A percentile compares a stretch with the other conserved stretches of the same genome.
Evolutionary conservation across 2,888 invertebrate genomes (phyloP).

Genomic region (Bombyx huttoni): DNA sequence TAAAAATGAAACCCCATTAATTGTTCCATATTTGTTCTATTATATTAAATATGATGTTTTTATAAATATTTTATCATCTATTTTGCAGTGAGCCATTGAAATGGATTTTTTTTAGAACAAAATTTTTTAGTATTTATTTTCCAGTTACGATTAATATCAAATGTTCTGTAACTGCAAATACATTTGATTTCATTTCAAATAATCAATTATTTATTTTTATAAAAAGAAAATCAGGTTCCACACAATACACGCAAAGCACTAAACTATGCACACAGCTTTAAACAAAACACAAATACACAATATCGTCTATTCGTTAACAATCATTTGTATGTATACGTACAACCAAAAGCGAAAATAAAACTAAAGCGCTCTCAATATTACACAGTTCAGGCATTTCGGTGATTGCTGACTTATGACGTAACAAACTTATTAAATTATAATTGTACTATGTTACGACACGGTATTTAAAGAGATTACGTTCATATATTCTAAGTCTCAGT

Average conservation of each 20-base stretch:
- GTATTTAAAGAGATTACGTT: not conserved
- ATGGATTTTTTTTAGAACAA: too few species aligned
- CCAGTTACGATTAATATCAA: too few species aligned
- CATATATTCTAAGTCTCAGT: too few species aligned
- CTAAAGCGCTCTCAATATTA: not conserved
- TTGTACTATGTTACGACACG: not conserved
- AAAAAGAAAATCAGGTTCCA: slow-evolving; percentile 5
- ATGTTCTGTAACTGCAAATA: too few species aligned
- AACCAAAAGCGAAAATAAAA: not conserved
- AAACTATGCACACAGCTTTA: slow-evolving; percentile 56
- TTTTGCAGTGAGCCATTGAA: too few species aligned
- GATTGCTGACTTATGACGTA: not conserved
- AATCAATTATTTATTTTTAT: too few species aligned
- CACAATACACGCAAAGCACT: slow-evolving; percentile 28
- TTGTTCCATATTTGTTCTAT: too few species aligned
- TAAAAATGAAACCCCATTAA: too few species aligned
- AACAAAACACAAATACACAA: slow-evolving; percentile 10
- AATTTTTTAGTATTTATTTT: too few species aligned
- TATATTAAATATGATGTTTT: too few species aligned
- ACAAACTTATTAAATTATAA: not conserved
- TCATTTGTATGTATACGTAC: not conserved
- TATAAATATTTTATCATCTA: too few species aligned
- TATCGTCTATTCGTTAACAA: slow-evolving; percentile 1
- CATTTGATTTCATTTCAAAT: too few species aligned
- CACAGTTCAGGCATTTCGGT: not conserved